phyloP scores from a whole-genome alignment of 2,113 vertebrate species.

The Amazona guildingii region DNA sequence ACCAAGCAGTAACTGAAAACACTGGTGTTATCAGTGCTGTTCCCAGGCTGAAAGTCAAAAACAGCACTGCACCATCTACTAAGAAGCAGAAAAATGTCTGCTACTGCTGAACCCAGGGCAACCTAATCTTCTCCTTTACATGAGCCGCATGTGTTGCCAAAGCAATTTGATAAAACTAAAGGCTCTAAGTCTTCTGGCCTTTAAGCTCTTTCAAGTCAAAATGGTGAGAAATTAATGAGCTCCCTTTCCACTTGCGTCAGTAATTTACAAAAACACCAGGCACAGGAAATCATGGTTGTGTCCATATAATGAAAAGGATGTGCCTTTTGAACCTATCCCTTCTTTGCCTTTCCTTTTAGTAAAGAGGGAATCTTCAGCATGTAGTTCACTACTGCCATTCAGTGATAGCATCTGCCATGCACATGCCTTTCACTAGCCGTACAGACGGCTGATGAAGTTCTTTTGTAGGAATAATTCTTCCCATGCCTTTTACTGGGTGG shows the following conservation, averaged over 20 bases:
- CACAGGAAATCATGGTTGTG: neutral
- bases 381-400: neutral
- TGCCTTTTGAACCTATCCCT: neutral
- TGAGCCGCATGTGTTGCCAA: neutral
- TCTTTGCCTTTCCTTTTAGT: neutral
- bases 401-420: neutral
- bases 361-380: neutral
- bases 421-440: neutral
- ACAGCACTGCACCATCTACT: too few relatives aligned
- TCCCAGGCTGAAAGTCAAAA: too few relatives aligned
- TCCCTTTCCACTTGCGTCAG: neutral
- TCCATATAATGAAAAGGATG: neutral
- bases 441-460: neutral
- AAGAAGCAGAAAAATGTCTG: too few relatives aligned
- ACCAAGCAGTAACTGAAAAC: too few relatives aligned
- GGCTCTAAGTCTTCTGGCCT: neutral
- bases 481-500: neutral
- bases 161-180: fast-evolving
- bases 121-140: neutral
- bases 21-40: too few relatives aligned
- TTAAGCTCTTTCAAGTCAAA: neutral
- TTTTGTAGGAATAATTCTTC: neutral
- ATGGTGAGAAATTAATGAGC: neutral
- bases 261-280: neutral
- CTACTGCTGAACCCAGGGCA: too few relatives aligned